Conservation (phyloP, 30 jellyfish, hydroid and myxozoan genomes). For the Aurelia coerulea region DNA sequence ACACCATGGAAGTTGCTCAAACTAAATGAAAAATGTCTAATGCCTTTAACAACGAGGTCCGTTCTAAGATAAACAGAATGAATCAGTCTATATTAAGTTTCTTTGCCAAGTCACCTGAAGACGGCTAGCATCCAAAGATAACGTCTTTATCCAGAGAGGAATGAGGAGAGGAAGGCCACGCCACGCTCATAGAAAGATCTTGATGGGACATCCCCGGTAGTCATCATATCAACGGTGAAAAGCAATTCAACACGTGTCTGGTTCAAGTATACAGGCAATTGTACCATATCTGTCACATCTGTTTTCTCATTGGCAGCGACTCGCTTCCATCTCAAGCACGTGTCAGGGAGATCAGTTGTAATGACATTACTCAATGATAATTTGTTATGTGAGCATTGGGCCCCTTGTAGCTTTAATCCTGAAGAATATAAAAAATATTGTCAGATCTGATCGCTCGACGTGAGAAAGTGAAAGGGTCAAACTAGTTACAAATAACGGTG, state of each 20-base stretch:
- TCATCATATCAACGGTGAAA: constrained; percentile 93
- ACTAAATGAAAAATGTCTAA: too few species aligned
- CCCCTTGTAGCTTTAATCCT: constrained; percentile 99
- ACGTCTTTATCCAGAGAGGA: constrained; percentile 83
- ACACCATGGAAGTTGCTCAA: too few species aligned
- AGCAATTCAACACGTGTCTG: constrained; percentile 96
- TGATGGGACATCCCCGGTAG: constrained; percentile 87
- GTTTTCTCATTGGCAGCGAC: constrained; percentile 45
- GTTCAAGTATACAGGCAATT: constrained; percentile 96
- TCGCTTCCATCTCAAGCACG: constrained; percentile 87
- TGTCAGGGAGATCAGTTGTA: constrained; percentile 93
- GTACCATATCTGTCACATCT: constrained; percentile 59
- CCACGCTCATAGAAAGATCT: constrained; percentile 97
- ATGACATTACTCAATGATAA: constrained; percentile 85
- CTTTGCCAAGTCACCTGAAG: too few species aligned
- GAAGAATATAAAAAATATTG: not conserved
- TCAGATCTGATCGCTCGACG: not conserved
- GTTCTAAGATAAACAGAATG: too few species aligned
- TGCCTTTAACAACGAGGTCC: too few species aligned
- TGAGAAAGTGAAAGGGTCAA: not conserved
- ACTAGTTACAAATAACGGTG: not conserved
- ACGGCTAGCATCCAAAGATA: too few species aligned
- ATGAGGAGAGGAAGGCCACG: constrained; percentile 90
- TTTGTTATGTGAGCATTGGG: constrained; percentile 64
- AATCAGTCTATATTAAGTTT: too few species aligned